These are phyloP conservation scores for Notarius lentiginosus DNA, from an alignment of 2,113 vertebrate genomes.

Conservation along the genomic window DNA sequence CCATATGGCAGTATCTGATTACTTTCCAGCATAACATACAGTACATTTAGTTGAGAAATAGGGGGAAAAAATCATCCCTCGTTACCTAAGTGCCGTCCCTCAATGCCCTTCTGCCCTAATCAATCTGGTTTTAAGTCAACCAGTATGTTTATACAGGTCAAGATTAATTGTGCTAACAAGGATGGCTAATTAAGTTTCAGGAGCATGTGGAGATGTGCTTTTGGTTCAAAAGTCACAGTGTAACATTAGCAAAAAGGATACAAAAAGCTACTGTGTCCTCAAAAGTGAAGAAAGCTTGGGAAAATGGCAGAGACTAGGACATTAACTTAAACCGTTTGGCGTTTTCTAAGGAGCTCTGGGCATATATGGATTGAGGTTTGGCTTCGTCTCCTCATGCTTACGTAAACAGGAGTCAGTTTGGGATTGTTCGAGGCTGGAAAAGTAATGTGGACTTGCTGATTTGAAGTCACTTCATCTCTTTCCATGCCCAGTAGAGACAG, in stretches of 20 bases:
- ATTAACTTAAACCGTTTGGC: slow-evolving; percentile 24
- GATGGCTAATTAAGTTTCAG: slow-evolving; percentile 38
- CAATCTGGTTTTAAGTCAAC: neutral
- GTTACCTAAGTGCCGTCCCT: neutral
- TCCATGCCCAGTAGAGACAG: neutral
- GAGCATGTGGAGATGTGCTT: slow-evolving; percentile 36
- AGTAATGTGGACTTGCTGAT: neutral
- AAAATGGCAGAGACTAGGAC: slow-evolving; percentile 37
- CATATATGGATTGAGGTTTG: slow-evolving; percentile 40
- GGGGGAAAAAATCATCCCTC: neutral
- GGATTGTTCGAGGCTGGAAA: neutral
- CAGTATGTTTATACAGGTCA: slow-evolving; percentile 5
- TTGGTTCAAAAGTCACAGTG: neutral
- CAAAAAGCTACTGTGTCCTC: slow-evolving; percentile 38
- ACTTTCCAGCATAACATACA: neutral
- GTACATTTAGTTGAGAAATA: neutral
- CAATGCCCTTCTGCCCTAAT: neutral
- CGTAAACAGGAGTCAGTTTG: neutral
- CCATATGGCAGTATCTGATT: neutral
- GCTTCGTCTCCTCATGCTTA: slow-evolving; percentile 2
- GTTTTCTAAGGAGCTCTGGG: slow-evolving; percentile 30
- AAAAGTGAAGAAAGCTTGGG: slow-evolving; percentile 40
- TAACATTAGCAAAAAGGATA: slow-evolving; percentile 15
- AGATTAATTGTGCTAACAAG: slow-evolving; percentile 33
- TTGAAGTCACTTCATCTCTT: neutral